phyloP scores from a whole-genome alignment of 2,113 vertebrate genomes.

The Ellobius talpinus region DNA sequence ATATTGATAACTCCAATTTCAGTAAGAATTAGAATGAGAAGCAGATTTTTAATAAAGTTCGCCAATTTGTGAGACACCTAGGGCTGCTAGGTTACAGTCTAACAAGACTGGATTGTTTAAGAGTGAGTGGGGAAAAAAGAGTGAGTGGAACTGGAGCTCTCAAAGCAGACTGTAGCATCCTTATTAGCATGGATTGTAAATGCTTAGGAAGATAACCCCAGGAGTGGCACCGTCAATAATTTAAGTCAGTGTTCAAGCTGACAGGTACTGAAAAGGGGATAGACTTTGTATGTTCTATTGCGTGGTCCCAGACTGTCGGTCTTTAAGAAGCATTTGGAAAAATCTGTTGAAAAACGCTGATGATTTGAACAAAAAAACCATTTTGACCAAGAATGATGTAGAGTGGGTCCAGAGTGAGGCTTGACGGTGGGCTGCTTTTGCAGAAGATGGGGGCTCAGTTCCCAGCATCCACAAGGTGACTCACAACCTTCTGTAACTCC shows the following conservation, averaged over 20 bases:
- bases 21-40: slow-evolving; percentile 42
- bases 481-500: neutral
- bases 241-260: neutral
- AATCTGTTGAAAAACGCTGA: neutral
- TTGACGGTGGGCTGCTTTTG: neutral
- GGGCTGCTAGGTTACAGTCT: neutral
- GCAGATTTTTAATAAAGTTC: neutral
- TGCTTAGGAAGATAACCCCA: neutral
- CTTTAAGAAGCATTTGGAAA: neutral
- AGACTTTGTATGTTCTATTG: neutral
- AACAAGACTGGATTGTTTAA: neutral
- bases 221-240: neutral
- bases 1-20: slow-evolving; percentile 50
- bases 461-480: neutral
- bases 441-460: neutral
- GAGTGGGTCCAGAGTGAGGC: neutral
- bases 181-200: neutral
- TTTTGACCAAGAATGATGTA: neutral
- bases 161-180: neutral
- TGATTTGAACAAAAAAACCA: neutral
- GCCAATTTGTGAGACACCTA: slow-evolving; percentile 6
- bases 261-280: neutral
- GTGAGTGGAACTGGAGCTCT: neutral
- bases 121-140: neutral
- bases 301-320: neutral